Conservation (phyloP, 2,888 invertebrate species). For the Drosophila paramelanica region DNA sequence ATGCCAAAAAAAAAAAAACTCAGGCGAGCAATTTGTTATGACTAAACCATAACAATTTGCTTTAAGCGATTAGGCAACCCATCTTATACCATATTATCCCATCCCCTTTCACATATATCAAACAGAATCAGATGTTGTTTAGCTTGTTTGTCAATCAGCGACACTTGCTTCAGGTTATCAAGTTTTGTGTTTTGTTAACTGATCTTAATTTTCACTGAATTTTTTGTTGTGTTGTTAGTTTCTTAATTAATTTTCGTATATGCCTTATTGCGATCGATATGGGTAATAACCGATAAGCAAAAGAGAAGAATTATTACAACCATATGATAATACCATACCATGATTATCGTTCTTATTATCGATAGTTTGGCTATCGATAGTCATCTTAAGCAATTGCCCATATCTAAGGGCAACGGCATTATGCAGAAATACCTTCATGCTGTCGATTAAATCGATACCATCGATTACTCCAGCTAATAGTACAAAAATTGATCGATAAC, state of each 20-base stretch:
- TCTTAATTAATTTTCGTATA: no score
- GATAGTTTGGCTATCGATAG: no score
- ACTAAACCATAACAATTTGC: constrained; percentile 9
- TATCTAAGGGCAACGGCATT: no score
- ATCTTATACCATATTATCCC: neutral
- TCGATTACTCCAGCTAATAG: no score
- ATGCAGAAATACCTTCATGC: no score
- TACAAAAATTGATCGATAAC: neutral
- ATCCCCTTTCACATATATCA: neutral
- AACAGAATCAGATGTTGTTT: constrained; percentile 1
- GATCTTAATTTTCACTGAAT: neutral
- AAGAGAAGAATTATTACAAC: no score
- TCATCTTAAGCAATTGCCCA: no score
- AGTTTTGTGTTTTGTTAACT: neutral
- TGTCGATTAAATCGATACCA: neutral
- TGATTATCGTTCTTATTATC: no score
- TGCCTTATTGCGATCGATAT: no score
- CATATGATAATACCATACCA: no score
- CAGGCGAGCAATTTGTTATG: constrained; percentile 6
- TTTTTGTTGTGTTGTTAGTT: no score
- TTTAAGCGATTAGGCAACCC: neutral
- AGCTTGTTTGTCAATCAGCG: neutral
- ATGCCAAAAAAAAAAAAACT: neutral
- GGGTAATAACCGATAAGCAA: no score
- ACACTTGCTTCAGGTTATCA: constrained; percentile 1